phyloP scores from a whole-genome alignment of 2,113 vertebrate genomes.

The Hippolais icterina region DNA sequence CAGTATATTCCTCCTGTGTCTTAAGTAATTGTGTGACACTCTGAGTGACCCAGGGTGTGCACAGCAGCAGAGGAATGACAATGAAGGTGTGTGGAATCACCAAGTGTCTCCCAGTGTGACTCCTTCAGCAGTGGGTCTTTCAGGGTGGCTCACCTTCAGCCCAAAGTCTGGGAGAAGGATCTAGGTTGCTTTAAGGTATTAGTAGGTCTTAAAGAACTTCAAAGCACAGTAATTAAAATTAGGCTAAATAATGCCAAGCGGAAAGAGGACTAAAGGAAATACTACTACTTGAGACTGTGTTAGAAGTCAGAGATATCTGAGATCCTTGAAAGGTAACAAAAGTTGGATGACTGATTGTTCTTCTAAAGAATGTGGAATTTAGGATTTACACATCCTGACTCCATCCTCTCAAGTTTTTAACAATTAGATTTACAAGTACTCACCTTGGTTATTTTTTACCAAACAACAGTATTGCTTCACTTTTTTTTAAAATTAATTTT shows the following conservation, averaged over 20 bases:
- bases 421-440: not conserved
- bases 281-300: not conserved
- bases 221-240: not conserved
- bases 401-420: not conserved
- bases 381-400: not conserved
- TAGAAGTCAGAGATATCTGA: not conserved
- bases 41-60: not conserved
- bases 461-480: not conserved
- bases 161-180: not conserved
- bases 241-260: not conserved
- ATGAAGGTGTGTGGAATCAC: not conserved
- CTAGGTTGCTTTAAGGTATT: not conserved
- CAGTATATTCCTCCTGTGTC: not conserved
- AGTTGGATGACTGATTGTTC: not conserved
- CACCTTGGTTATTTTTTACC: not conserved
- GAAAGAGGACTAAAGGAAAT: conserved; percentile 19
- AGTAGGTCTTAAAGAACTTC: not conserved
- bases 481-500: not conserved
- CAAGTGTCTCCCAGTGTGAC: not conserved
- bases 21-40: not conserved
- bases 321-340: not conserved
- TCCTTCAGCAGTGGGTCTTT: not conserved
- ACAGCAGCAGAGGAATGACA: not conserved
- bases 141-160: not conserved
- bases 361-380: not conserved